Evolutionary conservation across 2,113 vertebrate genomes (phyloP), one percentile per base, ranked within the genome.

Genomic region (Chionis minor): DNA sequence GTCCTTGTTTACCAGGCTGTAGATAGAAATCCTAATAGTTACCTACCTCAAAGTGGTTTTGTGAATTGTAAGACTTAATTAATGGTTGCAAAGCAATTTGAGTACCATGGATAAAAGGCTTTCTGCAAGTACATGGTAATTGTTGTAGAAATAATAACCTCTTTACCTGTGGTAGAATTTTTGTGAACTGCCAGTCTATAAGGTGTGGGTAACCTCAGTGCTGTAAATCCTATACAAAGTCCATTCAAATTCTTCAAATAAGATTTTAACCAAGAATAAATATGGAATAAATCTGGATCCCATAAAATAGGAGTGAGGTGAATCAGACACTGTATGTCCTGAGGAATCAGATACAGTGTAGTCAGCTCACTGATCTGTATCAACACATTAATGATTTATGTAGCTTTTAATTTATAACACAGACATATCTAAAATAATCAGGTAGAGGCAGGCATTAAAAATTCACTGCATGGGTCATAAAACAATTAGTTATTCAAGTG

Each of bases 401-500:
- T 97, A 97, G 97, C 96, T 98, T 98, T 98, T 98, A 98, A 98
- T 98, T 98, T 98, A 98, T 97, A 98, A 96, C 95, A 90, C 90
- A 98, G 97, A 97, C 97, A 97, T 98, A 98, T 98, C 98, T 98
- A 98, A 98, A 98, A 98, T 98, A 97, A 98, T 98, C 98, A 98
- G 98, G 98, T 98, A 97, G 94, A 98, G 87, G 90, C 69, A 97
- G 88, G 80, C 97, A 98, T 98, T 98, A 98, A 97, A 98, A 98
- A 98, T 98, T 98, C 98, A 98, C 97, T 97, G 94, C 97, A 98
- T 98, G 97, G 98, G 97, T 98, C 98, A 98, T 98, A 98, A 98
- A 98, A 98, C 44, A 95, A 98, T 98, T 98, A 98, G 98, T 98
- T 98, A 98, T 98, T 98, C 98, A 95, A 98, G 98, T 98, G 98